These are phyloP conservation scores for Pseudorectes ferrugineus DNA, from an alignment of 2,113 vertebrate genomes.

Conservation along the genomic window DNA sequence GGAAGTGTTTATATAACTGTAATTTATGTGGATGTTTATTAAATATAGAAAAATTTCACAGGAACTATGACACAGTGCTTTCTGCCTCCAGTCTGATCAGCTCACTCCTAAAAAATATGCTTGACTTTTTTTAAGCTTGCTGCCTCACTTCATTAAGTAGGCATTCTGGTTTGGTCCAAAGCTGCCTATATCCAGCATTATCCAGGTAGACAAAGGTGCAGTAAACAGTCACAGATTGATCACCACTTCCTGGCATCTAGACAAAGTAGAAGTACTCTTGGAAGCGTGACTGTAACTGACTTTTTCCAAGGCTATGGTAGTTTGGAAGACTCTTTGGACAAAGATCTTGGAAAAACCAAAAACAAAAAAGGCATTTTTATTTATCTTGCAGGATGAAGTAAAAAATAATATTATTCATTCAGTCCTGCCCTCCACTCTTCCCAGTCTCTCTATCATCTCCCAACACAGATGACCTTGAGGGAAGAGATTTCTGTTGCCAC, in stretches of 20 bases:
- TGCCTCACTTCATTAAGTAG: neutral
- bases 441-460: neutral
- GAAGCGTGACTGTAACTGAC: neutral
- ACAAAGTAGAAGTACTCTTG: neutral
- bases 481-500: neutral
- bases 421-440: neutral
- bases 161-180: neutral
- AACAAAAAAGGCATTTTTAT: neutral
- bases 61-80: conserved; percentile 11
- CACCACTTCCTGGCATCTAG: neutral
- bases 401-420: neutral
- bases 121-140: neutral
- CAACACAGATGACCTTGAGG: no score
- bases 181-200: neutral
- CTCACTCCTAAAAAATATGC: neutral
- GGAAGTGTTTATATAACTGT: conserved; percentile 22
- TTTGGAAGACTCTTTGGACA: neutral
- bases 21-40: conserved; percentile 35
- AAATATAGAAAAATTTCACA: conserved; percentile 24
- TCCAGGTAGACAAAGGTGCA: neutral
- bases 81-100: conserved; percentile 6
- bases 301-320: neutral
- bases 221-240: neutral
- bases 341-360: neutral
- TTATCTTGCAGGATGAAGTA: neutral